phyloP scores from a whole-genome alignment of 92 coral and sea anemone genomes.

The Phymanthus crucifer region DNA sequence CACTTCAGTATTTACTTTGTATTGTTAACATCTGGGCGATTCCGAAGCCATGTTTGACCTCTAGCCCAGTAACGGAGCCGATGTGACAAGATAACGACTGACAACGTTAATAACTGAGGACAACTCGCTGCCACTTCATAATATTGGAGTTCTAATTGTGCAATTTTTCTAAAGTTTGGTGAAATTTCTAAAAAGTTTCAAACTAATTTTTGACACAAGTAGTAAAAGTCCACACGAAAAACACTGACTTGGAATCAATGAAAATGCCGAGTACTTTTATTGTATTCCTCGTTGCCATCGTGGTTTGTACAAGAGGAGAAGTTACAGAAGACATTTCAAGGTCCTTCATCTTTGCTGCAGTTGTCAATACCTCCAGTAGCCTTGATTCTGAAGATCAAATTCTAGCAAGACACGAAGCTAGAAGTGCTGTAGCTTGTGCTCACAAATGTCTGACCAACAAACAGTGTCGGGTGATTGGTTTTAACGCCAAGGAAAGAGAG shows the following conservation, averaged over 20 bases:
- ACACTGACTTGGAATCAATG: too few species aligned
- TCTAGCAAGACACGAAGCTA: neutral
- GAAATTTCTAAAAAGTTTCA: too few species aligned
- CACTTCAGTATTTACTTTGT: neutral
- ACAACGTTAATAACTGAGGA: neutral
- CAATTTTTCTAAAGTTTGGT: too few species aligned
- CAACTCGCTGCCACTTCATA: neutral
- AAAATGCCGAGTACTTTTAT: neutral
- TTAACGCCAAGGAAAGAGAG: neutral
- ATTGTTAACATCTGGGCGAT: neutral
- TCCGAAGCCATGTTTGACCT: neutral
- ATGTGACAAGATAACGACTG: neutral
- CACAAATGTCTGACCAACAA: conserved; percentile 15
- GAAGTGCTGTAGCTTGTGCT: conserved; percentile 16
- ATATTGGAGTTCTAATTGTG: too few species aligned
- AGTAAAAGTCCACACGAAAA: too few species aligned
- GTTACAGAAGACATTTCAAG: neutral
- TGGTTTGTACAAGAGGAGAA: neutral
- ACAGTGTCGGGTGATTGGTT: conserved; percentile 19
- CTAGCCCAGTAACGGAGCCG: neutral
- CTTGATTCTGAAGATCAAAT: neutral
- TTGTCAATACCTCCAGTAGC: neutral
- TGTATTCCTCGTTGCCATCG: neutral
- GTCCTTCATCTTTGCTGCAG: neutral
- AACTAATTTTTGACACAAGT: too few species aligned